Evolutionary conservation across 2,113 vertebrate genomes (phyloP).

Genomic region (Xyliphius kryptos): DNA sequence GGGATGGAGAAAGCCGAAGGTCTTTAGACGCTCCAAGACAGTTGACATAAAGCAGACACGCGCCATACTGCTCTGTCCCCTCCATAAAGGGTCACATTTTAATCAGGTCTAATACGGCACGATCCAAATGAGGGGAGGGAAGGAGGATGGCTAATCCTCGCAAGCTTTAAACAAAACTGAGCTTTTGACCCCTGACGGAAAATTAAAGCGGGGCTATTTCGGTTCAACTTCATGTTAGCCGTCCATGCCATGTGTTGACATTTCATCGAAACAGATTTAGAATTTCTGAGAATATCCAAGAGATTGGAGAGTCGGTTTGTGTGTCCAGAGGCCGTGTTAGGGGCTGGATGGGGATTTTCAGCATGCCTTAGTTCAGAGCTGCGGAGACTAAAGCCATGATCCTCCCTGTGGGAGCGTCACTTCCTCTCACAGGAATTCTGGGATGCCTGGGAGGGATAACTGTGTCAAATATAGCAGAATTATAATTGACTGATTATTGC

Average conservation of each 20-base stretch:
- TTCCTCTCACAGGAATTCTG: conserved; percentile 6
- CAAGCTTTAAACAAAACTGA: conserved; percentile 14
- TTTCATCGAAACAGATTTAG: conserved; percentile 24
- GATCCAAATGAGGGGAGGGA: neutral
- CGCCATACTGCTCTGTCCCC: conserved; percentile 1
- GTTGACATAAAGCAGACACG: conserved; percentile 19
- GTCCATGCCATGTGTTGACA: conserved; percentile 23
- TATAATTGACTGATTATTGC: neutral
- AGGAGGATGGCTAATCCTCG: neutral
- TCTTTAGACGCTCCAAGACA: neutral
- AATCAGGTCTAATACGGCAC: conserved; percentile 8
- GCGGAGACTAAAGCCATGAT: conserved; percentile 4
- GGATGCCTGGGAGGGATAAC: neutral
- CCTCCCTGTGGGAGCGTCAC: conserved; percentile 20
- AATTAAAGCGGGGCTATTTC: conserved; percentile 13
- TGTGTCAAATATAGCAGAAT: neutral
- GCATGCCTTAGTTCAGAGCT: conserved; percentile 5
- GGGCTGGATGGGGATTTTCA: conserved; percentile 19
- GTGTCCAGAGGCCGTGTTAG: conserved; percentile 14
- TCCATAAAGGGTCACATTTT: conserved; percentile 10
- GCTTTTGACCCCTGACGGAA: conserved; percentile 18
- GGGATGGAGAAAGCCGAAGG: neutral
- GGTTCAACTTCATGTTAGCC: conserved; percentile 17
- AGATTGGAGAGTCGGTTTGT: neutral
- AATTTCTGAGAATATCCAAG: conserved; percentile 14